Base-by-base conservation (phyloP, 2,113 vertebrate genomes). In the Apodemus speciosus region DNA sequence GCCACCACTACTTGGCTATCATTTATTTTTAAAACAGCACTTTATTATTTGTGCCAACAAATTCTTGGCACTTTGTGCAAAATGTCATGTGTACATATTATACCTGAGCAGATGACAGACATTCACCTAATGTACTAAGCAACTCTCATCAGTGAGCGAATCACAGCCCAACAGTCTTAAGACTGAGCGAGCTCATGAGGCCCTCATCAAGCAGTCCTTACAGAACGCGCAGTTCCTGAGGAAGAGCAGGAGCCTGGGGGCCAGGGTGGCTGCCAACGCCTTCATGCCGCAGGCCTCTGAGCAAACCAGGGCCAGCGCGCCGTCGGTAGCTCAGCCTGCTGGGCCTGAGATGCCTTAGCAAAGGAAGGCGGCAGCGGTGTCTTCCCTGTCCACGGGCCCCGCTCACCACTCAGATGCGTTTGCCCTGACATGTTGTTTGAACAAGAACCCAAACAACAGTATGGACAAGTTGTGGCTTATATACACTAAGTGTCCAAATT, bases 21-120 rank as follows among this genome's bases (percentile, higher is more conserved):
- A 53, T 35, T 91, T 72, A 75, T 91, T 94, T 93, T 77, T 46
- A 93, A 94, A 80, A 16, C 14, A 66, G 21, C 3, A 86, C 89
- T 83, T 88, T 64, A 92, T 27, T 77, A 49, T 93, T 46, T 86
- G 20, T 80, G 46, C 85, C 27, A 94, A 71, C 30, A 13, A 93
- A 69, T 56, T 94, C 58, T 32, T 87, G 23, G 35, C 11, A 80
- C 91, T 85, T 16, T 66, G 64, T 83, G 32, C 43, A 91, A 58
- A 95, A 87, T 89, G 49, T 71, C 43, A 38, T 43, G 18, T 46
- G 18, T 7, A 62, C 10, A 16, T 68, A 58, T 40, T 83, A 21
- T 81, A 73, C 46, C 43, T 80, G 73, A 91, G 83, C 49, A 83
- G 60, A 69, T 40, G 56, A 88, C 94, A 93, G 83, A n/a, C n/a